Conservation (phyloP, 2,113 vertebrate genomes). For the Taurulus bubalis region DNA sequence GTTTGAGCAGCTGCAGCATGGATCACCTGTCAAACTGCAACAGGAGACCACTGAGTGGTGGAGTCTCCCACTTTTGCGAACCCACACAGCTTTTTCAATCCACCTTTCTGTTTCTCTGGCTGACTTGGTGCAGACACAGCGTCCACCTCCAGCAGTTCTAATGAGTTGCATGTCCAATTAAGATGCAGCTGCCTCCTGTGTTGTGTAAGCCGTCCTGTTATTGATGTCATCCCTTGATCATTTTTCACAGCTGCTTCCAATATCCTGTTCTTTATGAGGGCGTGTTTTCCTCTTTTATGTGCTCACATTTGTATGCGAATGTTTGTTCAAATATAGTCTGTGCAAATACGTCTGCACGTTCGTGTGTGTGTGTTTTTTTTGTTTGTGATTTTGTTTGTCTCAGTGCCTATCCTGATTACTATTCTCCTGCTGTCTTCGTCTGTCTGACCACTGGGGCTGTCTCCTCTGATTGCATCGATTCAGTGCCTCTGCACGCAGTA, state of each 20-base stretch:
- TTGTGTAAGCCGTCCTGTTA: constrained; percentile 65
- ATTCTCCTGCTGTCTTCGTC: constrained; percentile 47
- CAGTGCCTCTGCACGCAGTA: constrained; percentile 45
- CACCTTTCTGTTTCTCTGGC: constrained; percentile 24
- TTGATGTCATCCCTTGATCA: constrained; percentile 81
- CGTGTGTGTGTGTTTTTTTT: background rate
- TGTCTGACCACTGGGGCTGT: constrained; percentile 59
- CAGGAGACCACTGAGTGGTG: too few relatives aligned
- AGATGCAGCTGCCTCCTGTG: constrained; percentile 73
- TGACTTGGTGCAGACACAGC: constrained; percentile 20
- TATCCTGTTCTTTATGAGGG: constrained; percentile 79
- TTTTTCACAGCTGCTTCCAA: constrained; percentile 76
- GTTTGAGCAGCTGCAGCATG: background rate
- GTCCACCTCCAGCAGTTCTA: constrained; percentile 60
- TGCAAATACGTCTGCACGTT: constrained; percentile 61
- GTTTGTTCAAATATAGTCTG: constrained; percentile 67
- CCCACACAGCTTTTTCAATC: background rate
- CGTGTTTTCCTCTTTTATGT: constrained; percentile 74
- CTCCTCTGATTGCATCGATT: constrained; percentile 74
- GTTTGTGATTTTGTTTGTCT: constrained; percentile 46
- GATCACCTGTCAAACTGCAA: background rate
- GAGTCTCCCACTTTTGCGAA: background rate
- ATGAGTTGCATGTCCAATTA: constrained; percentile 73
- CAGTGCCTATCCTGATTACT: constrained; percentile 58
- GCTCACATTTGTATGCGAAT: constrained; percentile 52